phyloP scores from a whole-genome alignment of 2,113 vertebrate genomes.

The Trematocara variabile region DNA sequence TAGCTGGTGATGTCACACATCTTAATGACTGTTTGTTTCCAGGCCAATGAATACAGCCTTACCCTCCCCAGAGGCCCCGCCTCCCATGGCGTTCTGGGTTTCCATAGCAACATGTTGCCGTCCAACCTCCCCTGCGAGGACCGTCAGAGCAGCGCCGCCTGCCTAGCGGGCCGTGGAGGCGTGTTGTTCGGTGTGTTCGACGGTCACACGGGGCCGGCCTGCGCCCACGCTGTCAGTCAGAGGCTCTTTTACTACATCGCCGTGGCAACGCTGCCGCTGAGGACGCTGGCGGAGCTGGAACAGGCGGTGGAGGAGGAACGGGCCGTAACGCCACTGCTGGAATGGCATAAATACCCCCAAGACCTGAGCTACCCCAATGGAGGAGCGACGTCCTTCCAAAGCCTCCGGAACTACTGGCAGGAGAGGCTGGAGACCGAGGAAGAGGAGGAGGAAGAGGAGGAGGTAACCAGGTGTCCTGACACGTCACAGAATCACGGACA shows the following conservation, averaged over 20 bases:
- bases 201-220: constrained; percentile 53
- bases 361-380: constrained; percentile 44
- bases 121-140: constrained; percentile 65
- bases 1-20: neutral
- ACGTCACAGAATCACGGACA: neutral
- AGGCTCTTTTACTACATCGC: constrained; percentile 67
- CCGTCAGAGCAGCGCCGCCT: constrained; percentile 61
- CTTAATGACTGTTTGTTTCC: neutral
- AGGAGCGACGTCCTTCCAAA: constrained; percentile 44
- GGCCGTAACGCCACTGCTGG: constrained; percentile 46
- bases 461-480: neutral
- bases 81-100: constrained; percentile 50
- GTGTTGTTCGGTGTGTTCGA: constrained; percentile 67
- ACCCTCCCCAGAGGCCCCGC: constrained; percentile 31
- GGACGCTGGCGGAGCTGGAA: constrained; percentile 56
- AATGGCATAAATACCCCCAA: constrained; percentile 61
- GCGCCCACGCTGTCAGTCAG: constrained; percentile 63
- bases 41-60: constrained; percentile 62
- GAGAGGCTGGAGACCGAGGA: constrained; percentile 37
- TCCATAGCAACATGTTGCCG: constrained; percentile 67
- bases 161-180: constrained; percentile 43
- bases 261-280: constrained; percentile 48
- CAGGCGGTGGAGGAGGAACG: constrained; percentile 53
- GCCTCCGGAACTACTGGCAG: constrained; percentile 70
- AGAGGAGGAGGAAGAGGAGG: neutral